A percentile compares a stretch with the other conserved stretches of the same genome.
Conservation (phyloP, 2,797 vertebrate species). For the Hafferia zeledoni region DNA sequence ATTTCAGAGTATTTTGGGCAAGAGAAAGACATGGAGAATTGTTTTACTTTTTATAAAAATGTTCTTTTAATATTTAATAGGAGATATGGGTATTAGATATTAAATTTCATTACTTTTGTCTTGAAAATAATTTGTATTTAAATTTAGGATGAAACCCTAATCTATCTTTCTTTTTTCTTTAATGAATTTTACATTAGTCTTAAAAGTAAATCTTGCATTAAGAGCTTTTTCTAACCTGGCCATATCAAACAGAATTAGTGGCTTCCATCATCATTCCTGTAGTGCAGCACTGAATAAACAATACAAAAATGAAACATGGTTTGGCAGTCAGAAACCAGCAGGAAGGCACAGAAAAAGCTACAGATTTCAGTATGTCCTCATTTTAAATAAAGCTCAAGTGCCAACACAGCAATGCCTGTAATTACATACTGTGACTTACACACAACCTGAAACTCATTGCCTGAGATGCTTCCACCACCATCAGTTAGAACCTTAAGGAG, state of each 20-base stretch:
- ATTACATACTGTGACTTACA: background rate
- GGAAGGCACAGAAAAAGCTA: background rate
- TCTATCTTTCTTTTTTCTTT: background rate
- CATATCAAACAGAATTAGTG: background rate
- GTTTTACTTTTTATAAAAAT: constrained; percentile 31
- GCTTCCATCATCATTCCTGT: background rate
- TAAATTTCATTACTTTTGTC: constrained; percentile 19
- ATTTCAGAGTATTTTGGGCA: background rate
- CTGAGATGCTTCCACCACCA: background rate
- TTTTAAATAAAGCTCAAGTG: background rate
- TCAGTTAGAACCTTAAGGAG: background rate
- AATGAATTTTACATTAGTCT: constrained; percentile 6
- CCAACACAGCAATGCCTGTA: background rate
- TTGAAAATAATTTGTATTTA: constrained; percentile 36
- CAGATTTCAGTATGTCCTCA: background rate
- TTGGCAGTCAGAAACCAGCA: background rate
- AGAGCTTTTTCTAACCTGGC: background rate
- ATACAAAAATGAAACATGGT: background rate
- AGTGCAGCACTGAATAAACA: background rate
- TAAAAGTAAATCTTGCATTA: background rate
- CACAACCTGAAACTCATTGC: background rate
- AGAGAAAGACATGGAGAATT: background rate
- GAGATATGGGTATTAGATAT: constrained; percentile 3
- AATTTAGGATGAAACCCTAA: constrained; percentile 17
- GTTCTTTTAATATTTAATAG: constrained; percentile 36